Conservation (phyloP, 2,113 vertebrate genomes). For the Microcebus ravelobensis region DNA sequence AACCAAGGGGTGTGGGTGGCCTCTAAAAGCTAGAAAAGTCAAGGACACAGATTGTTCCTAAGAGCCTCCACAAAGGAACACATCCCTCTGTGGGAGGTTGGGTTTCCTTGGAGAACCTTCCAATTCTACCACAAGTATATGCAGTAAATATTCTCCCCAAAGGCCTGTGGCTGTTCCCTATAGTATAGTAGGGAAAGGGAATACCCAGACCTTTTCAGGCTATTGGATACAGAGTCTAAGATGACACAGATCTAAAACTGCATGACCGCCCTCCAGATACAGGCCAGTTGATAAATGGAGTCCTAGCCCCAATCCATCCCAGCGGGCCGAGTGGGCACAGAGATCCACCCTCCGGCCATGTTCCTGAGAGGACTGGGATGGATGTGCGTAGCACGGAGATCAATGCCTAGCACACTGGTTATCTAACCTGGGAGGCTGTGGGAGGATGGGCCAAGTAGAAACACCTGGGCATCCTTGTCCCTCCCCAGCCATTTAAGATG, state of each 20-base stretch:
- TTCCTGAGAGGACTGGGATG: neutral
- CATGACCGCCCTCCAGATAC: neutral
- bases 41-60: neutral
- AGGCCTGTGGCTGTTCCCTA: neutral
- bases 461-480: neutral
- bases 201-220: neutral
- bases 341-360: neutral
- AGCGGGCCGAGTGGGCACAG: neutral
- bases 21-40: neutral
- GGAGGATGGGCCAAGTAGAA: neutral
- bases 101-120: neutral
- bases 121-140: neutral
- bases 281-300: neutral
- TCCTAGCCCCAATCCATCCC: neutral
- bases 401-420: neutral
- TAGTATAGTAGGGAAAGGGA: neutral
- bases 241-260: neutral
- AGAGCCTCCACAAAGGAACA: neutral
- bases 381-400: neutral
- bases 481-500: neutral
- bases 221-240: neutral
- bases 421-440: neutral
- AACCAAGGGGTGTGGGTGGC: neutral
- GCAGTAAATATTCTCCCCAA: neutral
- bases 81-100: neutral